Evolutionary conservation across 2,797 vertebrate species (phyloP), one percentile per base, ranked within the genome.

Genomic region (Sebastes umbrosus): DNA sequence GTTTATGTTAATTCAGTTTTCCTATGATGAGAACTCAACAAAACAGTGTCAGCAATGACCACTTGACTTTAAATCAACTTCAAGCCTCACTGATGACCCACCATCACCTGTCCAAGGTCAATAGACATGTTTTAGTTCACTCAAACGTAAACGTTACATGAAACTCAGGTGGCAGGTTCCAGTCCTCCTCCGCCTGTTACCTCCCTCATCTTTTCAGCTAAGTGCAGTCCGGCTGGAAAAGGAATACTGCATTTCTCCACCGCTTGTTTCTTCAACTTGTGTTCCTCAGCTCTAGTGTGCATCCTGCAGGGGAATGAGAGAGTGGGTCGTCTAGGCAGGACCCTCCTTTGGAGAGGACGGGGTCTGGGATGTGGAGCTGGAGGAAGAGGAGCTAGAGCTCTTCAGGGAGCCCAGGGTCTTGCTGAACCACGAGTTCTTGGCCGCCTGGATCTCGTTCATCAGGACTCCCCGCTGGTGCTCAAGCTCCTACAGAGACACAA

Each of bases 401-500:
- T 99, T 99, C 87, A 99, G 97, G 77, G 98, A 99, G 92, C 97
- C 97, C 95, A 99, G 96, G 24, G 98, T 99, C 96, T 99, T 99
- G 95, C 98, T 99, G 96, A 99, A 98, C 98, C 98, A 99, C 81
- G 98, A 99, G 96, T 99, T 99, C 95, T 98, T 99, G 95, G 98
- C 98, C 76, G 98, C 97, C 93, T 99, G 98, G 92, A 99, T 97
- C 96, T 99, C 98, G 16, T 96, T 99, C 97, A 99, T 97, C 85
- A 99, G 95, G 63, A 98, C 96, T 85, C 98, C 98, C 80, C 97
- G 96, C 96, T 99, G 98, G 90, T 99, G 98, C 91, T 99, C 98
- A 77, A 99, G 96, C 94, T 99, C 98, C 98, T 99, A 91, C 77
- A 84, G 24, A 39, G 31, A 3, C 6, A 68, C n/a, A 68, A 31